These are phyloP conservation scores for Cathartes aura DNA, from an alignment of 2,113 vertebrate genomes.

Conservation along the genomic window DNA sequence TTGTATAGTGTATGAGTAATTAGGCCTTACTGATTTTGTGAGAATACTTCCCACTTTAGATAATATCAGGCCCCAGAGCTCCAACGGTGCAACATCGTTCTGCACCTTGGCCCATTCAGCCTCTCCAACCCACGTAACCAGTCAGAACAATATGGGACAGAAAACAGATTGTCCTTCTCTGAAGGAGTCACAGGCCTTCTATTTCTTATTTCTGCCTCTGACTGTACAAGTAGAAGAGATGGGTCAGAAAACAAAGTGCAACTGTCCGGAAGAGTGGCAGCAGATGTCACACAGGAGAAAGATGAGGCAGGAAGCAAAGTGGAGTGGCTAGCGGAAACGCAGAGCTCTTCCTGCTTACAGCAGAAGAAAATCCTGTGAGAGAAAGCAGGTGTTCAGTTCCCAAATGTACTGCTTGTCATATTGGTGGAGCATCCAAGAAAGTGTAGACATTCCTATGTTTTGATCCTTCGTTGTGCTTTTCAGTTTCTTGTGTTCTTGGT, in stretches of 20 bases:
- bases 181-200: background rate
- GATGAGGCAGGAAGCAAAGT: background rate
- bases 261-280: background rate
- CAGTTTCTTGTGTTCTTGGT: background rate
- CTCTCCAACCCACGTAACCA: background rate
- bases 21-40: background rate
- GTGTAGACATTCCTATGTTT: background rate
- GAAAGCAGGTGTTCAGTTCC: background rate
- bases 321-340: background rate
- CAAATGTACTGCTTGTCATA: background rate
- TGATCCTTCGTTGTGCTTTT: background rate
- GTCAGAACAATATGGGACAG: background rate
- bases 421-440: background rate
- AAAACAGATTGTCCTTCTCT: background rate
- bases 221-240: background rate
- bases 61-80: background rate
- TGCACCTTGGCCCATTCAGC: background rate
- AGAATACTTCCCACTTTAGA: background rate
- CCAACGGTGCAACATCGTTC: background rate
- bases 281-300: background rate
- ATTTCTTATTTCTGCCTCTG: background rate
- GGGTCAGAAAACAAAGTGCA: background rate
- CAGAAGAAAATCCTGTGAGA: background rate
- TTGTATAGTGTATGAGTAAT: background rate
- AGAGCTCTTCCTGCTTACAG: background rate